Evolutionary conservation across 2,113 vertebrate species (phyloP).

Genomic region (Prolemur simus): DNA sequence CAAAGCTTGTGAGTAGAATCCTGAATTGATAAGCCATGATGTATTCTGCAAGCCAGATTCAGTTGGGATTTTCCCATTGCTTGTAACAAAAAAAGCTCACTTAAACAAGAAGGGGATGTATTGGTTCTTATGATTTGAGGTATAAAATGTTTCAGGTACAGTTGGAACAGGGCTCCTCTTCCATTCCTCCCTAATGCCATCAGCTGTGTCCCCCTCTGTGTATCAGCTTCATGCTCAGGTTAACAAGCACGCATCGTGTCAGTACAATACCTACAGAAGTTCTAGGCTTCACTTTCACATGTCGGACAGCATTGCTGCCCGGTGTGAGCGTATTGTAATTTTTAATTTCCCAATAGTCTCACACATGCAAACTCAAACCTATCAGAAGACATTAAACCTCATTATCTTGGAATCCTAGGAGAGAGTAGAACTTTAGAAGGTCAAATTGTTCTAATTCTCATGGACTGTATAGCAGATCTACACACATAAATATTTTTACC

Average conservation of each 20-base stretch:
- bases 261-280: background rate
- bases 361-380: background rate
- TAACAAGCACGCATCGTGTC: background rate
- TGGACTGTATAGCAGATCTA: no score
- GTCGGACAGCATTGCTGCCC: no score
- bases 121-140: background rate
- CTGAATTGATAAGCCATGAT: background rate
- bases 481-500: background rate
- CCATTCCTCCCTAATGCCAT: background rate
- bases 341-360: background rate
- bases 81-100: background rate
- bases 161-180: background rate
- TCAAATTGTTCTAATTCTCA: background rate
- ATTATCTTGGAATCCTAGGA: background rate
- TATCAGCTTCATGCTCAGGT: background rate
- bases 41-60: background rate
- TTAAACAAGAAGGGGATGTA: background rate
- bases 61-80: background rate
- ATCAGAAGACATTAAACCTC: no score
- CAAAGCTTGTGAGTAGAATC: background rate
- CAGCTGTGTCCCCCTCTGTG: background rate
- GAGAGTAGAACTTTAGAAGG: background rate
- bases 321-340: no score
- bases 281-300: background rate
- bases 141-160: background rate